A percentile compares a stretch with the other conserved stretches of the same genome.
Conservation (phyloP, 2,113 vertebrate genomes). For the Ophthalmolycus amberensis region DNA sequence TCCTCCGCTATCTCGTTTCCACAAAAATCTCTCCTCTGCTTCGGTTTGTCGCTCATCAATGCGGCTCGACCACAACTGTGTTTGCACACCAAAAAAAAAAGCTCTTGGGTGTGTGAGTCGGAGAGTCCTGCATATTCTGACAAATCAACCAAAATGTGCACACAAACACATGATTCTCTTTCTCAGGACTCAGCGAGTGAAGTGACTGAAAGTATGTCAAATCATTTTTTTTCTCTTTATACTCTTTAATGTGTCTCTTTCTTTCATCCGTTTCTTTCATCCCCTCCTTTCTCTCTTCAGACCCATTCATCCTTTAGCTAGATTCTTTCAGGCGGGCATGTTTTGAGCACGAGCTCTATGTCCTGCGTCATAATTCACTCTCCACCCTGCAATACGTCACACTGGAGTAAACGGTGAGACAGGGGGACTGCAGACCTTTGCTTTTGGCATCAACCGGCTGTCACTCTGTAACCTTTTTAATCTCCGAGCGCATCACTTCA, state of each 20-base stretch:
- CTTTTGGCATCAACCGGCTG: constrained; percentile 43
- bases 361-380: constrained; percentile 62
- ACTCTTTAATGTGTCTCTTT: constrained; percentile 20
- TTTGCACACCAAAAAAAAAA: neutral
- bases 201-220: constrained; percentile 10
- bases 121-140: constrained; percentile 20
- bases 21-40: constrained; percentile 31
- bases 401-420: constrained; percentile 60
- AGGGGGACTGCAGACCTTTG: constrained; percentile 45
- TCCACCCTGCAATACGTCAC: constrained; percentile 56
- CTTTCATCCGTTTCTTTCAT: constrained; percentile 44
- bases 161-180: constrained; percentile 1
- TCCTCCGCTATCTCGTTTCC: constrained; percentile 37
- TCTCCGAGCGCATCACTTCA: constrained; percentile 33
- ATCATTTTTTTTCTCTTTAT: constrained; percentile 22
- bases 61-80: neutral
- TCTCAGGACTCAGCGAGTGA: constrained; percentile 1
- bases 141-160: constrained; percentile 10
- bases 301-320: constrained; percentile 47
- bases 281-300: constrained; percentile 16
- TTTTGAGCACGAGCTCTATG: constrained; percentile 42
- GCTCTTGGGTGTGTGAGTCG: neutral
- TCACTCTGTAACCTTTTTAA: constrained; percentile 45
- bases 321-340: constrained; percentile 45
- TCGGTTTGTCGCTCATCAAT: constrained; percentile 30